Evolutionary conservation across 2,797 vertebrate species (phyloP), one percentile per base, ranked within the genome.

Genomic region (Parauchenoglanis ngamensis): DNA sequence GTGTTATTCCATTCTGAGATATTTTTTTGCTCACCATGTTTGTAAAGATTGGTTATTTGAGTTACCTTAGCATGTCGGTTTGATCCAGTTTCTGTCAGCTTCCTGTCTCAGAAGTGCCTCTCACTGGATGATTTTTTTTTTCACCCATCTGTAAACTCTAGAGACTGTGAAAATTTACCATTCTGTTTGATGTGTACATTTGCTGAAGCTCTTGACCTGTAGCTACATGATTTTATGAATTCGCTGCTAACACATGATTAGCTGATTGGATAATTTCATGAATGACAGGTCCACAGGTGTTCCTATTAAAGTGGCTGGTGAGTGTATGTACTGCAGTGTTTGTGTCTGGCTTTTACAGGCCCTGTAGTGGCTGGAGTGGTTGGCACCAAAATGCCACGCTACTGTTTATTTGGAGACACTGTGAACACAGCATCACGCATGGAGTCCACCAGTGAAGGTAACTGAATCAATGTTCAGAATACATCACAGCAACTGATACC

Each of bases 381-480:
- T 84, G 96, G 96, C 59, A 96, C 95, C 17, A 96, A 97, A 93
- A 96, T 96, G 96, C 96, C 96, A 19, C 94, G 95, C 1, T 96
- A 96, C 90, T 96, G 96, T 89, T 92, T 96, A 61, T 96, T 97
- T 91, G 96, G 96, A 21, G 96, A 96, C 90, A 96, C 96, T 0
- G 96, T 96, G 49, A 97, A 97, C 91, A 96, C 96, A 10, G 94
- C 96, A 0, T 96, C 96, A n/a, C 93, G 96, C 40, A 96, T 96
- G 96, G 96, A 96, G 90, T 96, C 96, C 82, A 96, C 94, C 25
- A 96, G 96, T 90, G 95, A 96, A 95, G 96, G 96, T 96, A 92
- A 49, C 28, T 82, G 25, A 73, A 12, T 80, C 23, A 85, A 56
- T 89, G n/a, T 85, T 78, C 13, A 56, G 68, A 49, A 44, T 72